Conservation (phyloP, 1,140 invertebrate species). For the Gryllus bimaculatus region DNA sequence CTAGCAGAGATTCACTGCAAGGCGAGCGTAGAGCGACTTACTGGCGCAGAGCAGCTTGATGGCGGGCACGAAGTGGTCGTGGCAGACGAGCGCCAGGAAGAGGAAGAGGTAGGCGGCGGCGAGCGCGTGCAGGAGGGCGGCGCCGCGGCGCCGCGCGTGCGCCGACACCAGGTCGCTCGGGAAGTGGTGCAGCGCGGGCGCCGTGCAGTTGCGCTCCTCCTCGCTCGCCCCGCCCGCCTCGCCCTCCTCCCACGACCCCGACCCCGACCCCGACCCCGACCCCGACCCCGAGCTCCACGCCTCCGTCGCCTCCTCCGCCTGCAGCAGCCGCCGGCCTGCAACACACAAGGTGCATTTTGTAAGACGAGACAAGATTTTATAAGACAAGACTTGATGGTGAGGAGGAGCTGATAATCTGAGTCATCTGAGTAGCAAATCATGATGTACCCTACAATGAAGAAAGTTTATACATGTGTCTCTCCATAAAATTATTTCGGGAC, state of each 20-base stretch:
- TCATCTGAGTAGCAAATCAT: too few species aligned
- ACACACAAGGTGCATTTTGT: background rate
- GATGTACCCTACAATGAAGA: too few species aligned
- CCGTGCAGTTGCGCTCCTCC: conserved; percentile 32
- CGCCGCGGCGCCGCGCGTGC: conserved; percentile 37
- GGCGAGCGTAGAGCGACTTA: conserved; percentile 34
- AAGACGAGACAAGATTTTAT: too few species aligned
- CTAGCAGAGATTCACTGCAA: too few species aligned
- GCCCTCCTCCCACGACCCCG: background rate
- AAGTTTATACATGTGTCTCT: too few species aligned
- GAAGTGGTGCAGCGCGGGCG: conserved; percentile 42
- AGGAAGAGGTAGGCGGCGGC: conserved; percentile 47
- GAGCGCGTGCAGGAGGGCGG: conserved; percentile 43
- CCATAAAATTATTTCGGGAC: too few species aligned
- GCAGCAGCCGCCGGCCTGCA: background rate
- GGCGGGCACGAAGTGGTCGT: conserved; percentile 49
- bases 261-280: background rate
- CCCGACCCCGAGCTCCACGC: background rate
- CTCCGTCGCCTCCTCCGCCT: background rate
- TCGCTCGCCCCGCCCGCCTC: background rate
- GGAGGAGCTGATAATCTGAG: too few species aligned
- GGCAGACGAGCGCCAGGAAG: conserved; percentile 46
- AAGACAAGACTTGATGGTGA: too few species aligned
- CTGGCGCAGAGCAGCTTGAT: conserved; percentile 48
- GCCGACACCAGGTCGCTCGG: conserved; percentile 42